Base-by-base conservation (phyloP, 2,888 invertebrate genomes). In the Dynastes maya region DNA sequence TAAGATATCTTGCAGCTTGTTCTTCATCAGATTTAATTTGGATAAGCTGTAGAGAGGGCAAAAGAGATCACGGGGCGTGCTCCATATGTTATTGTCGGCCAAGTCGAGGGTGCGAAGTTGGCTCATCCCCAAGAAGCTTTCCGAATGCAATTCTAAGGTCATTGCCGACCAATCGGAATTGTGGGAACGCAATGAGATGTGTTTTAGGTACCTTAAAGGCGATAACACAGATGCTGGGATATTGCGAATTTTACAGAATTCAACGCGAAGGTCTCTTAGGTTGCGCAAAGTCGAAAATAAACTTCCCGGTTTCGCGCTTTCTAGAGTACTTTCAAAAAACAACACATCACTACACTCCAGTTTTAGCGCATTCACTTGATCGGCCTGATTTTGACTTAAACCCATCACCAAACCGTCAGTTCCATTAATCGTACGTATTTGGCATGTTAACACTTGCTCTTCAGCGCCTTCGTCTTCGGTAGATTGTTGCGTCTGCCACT, bases 131-230 rank as follows among this genome's bases (percentile, higher is more conserved):
- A 93, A 90, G 80, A 95, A 92, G 79, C 94, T 93, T 85, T 94
- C 94, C 61, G 93, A 90, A 84, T 94, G 93, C 80, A 95, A 90
- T 84, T 95, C 94, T 89, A 95, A 90, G 32, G 94, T 93, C 93
- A 94, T 93, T 27, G 94, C 92, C 13, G 95, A 94, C 95, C 95
- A 95, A 85, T 95, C 94, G 40, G 94, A 93, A 86, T 95, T 95
- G 86, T 93, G 94, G 22, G 95, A 95, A 68, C 94, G 91, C 82
- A 96, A 89, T 45, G 92, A 91, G 74, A 96, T 89, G 81, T 91
- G 91, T 72, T 92, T 90, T 37, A 96, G 89, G 84, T 93, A 93
- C 83, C 92, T 91, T 51, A 95, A 90, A 70, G 93, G 92, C 37
- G 92, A 90, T 83, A 96, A 90, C 71, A 93, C 93, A 58, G 93